These are phyloP conservation scores for Conger conger DNA, from an alignment of 2,113 vertebrate genomes.

Conservation along the genomic window DNA sequence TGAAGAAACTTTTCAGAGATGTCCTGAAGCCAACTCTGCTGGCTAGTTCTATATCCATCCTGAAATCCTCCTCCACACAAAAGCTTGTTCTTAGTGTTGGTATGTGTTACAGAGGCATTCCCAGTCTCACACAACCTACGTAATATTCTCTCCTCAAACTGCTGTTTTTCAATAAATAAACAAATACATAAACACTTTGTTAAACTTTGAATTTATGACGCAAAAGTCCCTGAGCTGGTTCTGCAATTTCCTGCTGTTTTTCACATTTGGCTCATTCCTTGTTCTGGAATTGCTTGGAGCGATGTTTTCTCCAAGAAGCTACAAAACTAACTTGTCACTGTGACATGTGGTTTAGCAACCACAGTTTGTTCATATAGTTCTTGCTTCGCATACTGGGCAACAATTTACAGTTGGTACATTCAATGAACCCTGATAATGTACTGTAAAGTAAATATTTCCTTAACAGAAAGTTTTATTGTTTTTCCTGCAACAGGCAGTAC, in stretches of 20 bases:
- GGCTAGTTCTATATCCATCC: background rate
- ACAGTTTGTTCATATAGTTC: background rate
- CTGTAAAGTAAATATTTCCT: background rate
- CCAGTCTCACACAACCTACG: too few species aligned
- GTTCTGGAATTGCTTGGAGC: background rate
- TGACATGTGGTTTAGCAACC: background rate
- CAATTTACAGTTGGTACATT: background rate
- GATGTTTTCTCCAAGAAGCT: background rate
- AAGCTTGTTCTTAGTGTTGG: background rate
- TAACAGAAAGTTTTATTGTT: background rate
- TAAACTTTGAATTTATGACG: too few species aligned
- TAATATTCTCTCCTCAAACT: background rate
- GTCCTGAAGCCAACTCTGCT: background rate
- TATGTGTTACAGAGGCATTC: too few species aligned
- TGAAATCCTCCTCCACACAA: background rate
- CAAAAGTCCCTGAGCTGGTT: background rate
- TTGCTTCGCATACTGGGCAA: background rate
- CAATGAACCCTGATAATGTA: background rate
- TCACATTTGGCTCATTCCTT: background rate
- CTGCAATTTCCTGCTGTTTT: background rate
- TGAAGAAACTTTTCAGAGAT: background rate
- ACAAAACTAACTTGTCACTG: background rate
- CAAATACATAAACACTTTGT: background rate
- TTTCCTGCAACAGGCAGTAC: background rate
- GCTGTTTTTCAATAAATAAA: background rate